These are phyloP conservation scores for Tauraco hartlaubi DNA, from an alignment of 2,797 vertebrate genomes.

Conservation along the genomic window DNA sequence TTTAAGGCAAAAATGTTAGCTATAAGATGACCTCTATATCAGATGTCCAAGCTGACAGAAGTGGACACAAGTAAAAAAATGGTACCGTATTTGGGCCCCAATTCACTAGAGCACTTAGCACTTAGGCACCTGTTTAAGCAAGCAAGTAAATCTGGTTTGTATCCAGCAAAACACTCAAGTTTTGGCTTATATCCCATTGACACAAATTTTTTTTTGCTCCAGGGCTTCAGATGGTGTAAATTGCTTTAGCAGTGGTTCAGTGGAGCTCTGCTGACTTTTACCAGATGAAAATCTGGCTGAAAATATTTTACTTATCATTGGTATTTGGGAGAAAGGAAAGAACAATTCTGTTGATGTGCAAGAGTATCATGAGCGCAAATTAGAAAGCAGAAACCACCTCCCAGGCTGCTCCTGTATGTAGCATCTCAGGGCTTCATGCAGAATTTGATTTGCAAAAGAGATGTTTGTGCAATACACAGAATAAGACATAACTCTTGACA, in stretches of 20 bases:
- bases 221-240: constrained; percentile 27
- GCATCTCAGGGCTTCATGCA: neutral
- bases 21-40: constrained; percentile 47
- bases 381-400: neutral
- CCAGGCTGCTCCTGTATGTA: neutral
- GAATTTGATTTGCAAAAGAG: constrained; percentile 36
- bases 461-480: neutral
- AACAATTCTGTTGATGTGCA: neutral
- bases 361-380: neutral
- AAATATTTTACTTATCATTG: neutral
- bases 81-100: neutral
- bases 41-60: constrained; percentile 43
- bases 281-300: neutral
- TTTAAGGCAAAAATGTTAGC: constrained; percentile 56
- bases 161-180: constrained; percentile 30
- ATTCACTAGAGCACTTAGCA: constrained; percentile 13
- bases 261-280: neutral
- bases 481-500: constrained; percentile 1
- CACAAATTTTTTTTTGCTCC: neutral
- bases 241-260: constrained; percentile 9
- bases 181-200: constrained; percentile 22
- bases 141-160: constrained; percentile 33
- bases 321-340: neutral
- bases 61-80: constrained; percentile 39
- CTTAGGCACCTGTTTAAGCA: constrained; percentile 53